Evolutionary conservation across 2,797 vertebrate species (phyloP).

Genomic region (Botia kubotai): DNA sequence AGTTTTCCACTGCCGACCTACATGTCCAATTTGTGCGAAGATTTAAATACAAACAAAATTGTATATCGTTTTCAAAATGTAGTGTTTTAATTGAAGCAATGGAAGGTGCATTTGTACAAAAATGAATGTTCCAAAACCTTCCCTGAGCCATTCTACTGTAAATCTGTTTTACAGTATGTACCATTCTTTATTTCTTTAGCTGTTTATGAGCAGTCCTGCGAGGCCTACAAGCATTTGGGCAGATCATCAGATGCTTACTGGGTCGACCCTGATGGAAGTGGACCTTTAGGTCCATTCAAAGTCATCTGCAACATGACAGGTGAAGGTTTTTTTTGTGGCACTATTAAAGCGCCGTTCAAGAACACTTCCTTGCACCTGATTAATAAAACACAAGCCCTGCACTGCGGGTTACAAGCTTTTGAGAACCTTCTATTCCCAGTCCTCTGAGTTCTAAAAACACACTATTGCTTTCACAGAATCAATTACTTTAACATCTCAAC

Average conservation of each 20-base stretch:
- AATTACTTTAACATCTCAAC: constrained; percentile 17
- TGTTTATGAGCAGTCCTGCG: constrained; percentile 94
- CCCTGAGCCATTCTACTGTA: neutral
- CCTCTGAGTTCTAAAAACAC: neutral
- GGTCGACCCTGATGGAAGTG: constrained; percentile 97
- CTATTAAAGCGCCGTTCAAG: neutral
- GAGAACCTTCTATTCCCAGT: neutral
- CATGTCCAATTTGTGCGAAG: neutral
- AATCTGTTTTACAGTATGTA: neutral
- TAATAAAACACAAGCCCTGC: constrained; percentile 25
- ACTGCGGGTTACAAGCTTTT: neutral
- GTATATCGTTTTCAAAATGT: neutral
- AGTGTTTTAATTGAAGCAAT: neutral
- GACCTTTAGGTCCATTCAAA: constrained; percentile 89
- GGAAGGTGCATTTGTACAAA: neutral
- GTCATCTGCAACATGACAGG: constrained; percentile 99
- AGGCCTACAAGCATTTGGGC: constrained; percentile 96
- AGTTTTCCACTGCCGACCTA: neutral
- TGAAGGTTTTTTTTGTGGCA: constrained; percentile 68
- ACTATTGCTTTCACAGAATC: neutral
- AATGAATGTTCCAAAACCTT: neutral
- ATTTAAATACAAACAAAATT: neutral
- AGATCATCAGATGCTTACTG: constrained; percentile 93
- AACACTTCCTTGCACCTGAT: neutral
- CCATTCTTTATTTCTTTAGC: constrained; percentile 74